Percentiles rank a stretch among this genome's conserved stretches.
phyloP scores from a whole-genome alignment of 2,797 vertebrate genomes.

The Chanos chanos region DNA sequence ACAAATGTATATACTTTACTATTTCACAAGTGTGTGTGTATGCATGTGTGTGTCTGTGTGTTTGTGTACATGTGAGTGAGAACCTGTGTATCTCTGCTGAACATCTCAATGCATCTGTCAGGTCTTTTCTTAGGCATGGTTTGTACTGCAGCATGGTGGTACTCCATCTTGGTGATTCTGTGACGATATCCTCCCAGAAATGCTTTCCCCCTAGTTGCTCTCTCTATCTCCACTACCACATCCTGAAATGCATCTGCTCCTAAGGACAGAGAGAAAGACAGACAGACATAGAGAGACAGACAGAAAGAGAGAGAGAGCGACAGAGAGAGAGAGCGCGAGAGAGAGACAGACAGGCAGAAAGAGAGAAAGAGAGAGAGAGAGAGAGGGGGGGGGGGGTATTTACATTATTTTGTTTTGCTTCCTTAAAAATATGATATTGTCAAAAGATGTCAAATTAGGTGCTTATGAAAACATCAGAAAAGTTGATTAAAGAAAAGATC shows the following conservation, averaged over 20 bases:
- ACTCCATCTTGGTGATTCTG: constrained; percentile 74
- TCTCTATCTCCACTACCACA: constrained; percentile 81
- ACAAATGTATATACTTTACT: background rate
- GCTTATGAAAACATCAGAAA: no score
- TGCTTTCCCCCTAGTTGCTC: constrained; percentile 70
- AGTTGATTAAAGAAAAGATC: no score
- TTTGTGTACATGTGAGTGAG: no score
- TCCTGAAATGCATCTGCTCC: constrained; percentile 64
- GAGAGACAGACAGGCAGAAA: no score
- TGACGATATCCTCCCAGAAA: constrained; percentile 90
- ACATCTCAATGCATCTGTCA: constrained; percentile 58
- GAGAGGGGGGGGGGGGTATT: no score
- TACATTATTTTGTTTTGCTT: no score
- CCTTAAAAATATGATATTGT: no score
- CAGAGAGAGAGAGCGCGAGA: background rate
- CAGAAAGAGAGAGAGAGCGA: background rate
- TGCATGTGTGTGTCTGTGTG: no score
- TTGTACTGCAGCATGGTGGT: constrained; percentile 85
- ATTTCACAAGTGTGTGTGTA: background rate
- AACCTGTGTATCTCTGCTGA: constrained; percentile 85
- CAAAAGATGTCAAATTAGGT: no score
- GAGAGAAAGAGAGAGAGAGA: no score
- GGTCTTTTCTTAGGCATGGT: constrained; percentile 71
- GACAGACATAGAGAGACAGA: background rate
- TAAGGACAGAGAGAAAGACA: constrained; percentile 37